Percentiles rank a stretch among this genome's conserved stretches.
These are phyloP conservation scores for Megalurothrips usitatus DNA, from an alignment of 2,888 invertebrate genomes.

Conservation along the genomic window DNA sequence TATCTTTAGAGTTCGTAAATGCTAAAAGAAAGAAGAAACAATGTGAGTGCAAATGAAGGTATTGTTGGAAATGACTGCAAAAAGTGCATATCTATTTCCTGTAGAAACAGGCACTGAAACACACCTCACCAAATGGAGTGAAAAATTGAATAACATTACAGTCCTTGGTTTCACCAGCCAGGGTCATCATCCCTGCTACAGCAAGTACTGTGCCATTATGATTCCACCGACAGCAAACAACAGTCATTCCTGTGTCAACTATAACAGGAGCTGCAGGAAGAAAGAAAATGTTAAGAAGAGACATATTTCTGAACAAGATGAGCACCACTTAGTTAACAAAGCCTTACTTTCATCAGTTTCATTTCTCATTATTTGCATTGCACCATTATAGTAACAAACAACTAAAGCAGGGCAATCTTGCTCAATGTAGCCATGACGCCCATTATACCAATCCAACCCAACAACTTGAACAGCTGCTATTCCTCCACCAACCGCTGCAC, in stretches of 20 bases:
- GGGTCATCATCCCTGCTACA: slow-evolving; percentile 66
- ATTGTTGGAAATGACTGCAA: neutral
- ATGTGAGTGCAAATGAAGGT: slow-evolving; percentile 24
- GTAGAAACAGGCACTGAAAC: slow-evolving; percentile 27
- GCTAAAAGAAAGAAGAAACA: slow-evolving; percentile 50
- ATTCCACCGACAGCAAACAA: slow-evolving; percentile 86
- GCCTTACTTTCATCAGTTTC: slow-evolving; percentile 77
- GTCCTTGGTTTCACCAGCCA: slow-evolving; percentile 55
- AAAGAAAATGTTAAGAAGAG: neutral
- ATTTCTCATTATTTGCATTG: slow-evolving; percentile 81
- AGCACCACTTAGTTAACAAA: slow-evolving; percentile 27
- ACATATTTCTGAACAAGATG: neutral
- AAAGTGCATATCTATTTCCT: neutral
- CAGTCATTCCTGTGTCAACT: slow-evolving; percentile 75
- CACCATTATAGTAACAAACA: slow-evolving; percentile 83
- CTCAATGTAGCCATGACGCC: slow-evolving; percentile 65
- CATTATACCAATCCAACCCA: slow-evolving; percentile 83
- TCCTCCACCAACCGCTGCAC: slow-evolving; percentile 42
- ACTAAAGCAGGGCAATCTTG: slow-evolving; percentile 68
- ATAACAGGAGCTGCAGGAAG: slow-evolving; percentile 66
- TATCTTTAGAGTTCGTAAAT: slow-evolving; percentile 78
- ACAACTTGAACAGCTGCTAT: slow-evolving; percentile 56
- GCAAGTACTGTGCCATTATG: slow-evolving; percentile 86
- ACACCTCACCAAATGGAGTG: slow-evolving; percentile 78
- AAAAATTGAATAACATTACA: slow-evolving; percentile 87